Conservation (phyloP, 2,797 vertebrate species). For the Cyclura pinguis region DNA sequence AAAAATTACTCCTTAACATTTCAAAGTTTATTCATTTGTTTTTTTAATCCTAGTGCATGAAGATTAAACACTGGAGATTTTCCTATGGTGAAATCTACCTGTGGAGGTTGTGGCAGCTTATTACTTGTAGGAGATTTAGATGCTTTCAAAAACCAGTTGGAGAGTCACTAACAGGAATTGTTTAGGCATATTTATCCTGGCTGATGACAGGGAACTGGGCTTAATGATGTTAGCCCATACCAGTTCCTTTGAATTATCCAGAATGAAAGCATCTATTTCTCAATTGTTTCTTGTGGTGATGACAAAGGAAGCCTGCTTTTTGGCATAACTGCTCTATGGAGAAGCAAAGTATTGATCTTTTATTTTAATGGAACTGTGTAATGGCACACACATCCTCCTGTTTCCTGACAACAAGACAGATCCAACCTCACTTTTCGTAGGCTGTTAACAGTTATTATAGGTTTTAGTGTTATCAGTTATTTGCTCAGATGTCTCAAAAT, state of each 20-base stretch:
- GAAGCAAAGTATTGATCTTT: neutral
- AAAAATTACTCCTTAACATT: too few relatives aligned
- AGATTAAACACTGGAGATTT: neutral
- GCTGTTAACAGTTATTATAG: neutral
- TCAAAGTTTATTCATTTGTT: neutral
- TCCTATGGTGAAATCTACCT: neutral
- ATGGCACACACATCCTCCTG: neutral
- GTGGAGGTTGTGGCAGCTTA: neutral
- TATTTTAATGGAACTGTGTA: neutral
- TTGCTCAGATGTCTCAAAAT: neutral
- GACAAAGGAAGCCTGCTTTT: neutral
- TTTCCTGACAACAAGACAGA: neutral
- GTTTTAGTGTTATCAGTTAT: neutral
- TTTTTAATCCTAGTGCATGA: too few relatives aligned
- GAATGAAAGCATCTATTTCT: neutral
- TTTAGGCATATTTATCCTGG: neutral
- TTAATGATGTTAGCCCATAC: neutral
- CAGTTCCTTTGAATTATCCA: neutral
- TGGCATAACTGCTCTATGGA: neutral
- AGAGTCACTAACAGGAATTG: neutral
- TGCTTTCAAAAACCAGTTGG: neutral
- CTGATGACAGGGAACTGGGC: neutral
- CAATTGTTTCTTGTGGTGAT: neutral
- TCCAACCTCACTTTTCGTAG: neutral
- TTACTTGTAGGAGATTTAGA: neutral